Conservation (phyloP, 2,888 invertebrate genomes). For the Eutolmus rufibarbis region DNA sequence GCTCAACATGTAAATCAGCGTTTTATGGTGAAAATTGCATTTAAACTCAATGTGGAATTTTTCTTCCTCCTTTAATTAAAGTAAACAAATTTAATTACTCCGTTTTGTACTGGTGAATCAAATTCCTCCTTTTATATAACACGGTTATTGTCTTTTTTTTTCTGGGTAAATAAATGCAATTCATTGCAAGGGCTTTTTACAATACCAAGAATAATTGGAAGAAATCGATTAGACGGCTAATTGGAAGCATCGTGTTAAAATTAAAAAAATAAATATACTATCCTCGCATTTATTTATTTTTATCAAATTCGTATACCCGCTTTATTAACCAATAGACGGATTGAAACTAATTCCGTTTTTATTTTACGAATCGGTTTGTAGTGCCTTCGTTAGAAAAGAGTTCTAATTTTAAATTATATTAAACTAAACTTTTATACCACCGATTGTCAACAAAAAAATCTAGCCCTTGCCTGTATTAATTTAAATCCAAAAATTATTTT, state of each 20-base stretch:
- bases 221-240: neutral
- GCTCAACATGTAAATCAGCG: neutral
- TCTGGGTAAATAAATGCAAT: neutral
- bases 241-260: neutral
- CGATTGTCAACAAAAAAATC: neutral
- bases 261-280: neutral
- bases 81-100: neutral
- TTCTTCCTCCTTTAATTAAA: neutral
- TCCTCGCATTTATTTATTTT: neutral
- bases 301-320: neutral
- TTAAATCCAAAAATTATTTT: neutral
- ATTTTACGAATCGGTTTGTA: neutral
- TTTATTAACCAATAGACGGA: neutral
- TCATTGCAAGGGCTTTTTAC: neutral
- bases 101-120: slow-evolving; percentile 15
- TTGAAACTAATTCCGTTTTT: neutral
- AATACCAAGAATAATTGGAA: neutral
- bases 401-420: neutral
- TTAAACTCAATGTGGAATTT: neutral
- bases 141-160: slow-evolving; percentile 24
- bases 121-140: neutral
- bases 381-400: neutral
- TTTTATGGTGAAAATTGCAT: neutral
- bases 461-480: neutral
- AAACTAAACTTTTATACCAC: neutral